phyloP scores from a whole-genome alignment of 1,140 invertebrate genomes.

The Zaprionus lachaisei region DNA sequence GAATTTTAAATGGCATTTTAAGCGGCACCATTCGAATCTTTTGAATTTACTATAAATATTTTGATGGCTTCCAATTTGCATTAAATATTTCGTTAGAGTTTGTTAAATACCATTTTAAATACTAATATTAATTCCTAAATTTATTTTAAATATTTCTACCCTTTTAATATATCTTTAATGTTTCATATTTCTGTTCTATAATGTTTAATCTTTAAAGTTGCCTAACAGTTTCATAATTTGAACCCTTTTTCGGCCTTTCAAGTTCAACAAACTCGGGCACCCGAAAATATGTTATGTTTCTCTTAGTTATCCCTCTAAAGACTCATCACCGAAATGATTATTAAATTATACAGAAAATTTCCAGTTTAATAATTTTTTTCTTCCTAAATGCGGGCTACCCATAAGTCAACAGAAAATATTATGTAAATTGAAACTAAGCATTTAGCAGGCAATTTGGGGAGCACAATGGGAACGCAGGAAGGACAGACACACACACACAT shows the following conservation, averaged over 20 bases:
- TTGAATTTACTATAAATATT: background rate
- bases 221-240: background rate
- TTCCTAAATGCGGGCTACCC: constrained; percentile 67
- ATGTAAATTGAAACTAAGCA: constrained; percentile 72
- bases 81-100: background rate
- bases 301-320: background rate
- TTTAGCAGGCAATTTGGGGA: constrained; percentile 56
- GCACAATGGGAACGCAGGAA: constrained; percentile 33
- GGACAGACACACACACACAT: background rate
- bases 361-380: constrained; percentile 18
- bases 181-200: background rate
- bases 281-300: background rate
- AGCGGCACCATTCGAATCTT: background rate
- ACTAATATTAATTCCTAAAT: background rate
- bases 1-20: constrained; percentile 10
- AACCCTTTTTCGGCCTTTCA: background rate
- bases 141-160: background rate
- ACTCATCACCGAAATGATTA: constrained; percentile 33
- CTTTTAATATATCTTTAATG: background rate
- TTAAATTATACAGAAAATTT: constrained; percentile 44
- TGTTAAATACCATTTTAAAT: background rate
- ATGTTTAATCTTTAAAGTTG: background rate
- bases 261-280: constrained; percentile 14
- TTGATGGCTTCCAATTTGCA: background rate
- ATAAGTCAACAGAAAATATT: constrained; percentile 30